Base-by-base conservation (phyloP, 1,140 invertebrate genomes). In the Aphelinus atriplicis region DNA sequence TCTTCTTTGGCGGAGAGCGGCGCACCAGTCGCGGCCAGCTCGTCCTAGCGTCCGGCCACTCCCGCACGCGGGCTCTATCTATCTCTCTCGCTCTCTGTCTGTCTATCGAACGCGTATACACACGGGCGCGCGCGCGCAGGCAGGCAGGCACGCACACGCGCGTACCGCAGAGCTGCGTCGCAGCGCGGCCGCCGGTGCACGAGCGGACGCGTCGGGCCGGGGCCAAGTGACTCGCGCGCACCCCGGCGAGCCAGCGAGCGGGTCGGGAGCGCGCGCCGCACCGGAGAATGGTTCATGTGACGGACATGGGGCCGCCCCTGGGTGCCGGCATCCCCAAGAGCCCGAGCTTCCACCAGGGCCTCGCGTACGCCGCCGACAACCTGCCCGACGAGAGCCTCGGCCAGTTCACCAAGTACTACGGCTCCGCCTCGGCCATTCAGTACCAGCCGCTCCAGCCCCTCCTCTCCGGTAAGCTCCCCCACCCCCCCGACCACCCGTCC, bases 321-420 rank as follows among this genome's bases (percentile, higher is more conserved):
- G 89, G 89, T 79, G 88, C 88, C 80, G 93, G 93, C 65, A 91
- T 95, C 81, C 94, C 94, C 66, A 95, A 95, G 85, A 95, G 93
- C 78, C 94, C 94, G 53, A 95, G 94, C 81, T 95, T 95, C 85
- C 94, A 95, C 83, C 94, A 93, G 84, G 93, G 93, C 50, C 88
- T 95, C 73, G 94, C 95, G 82, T 90, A 93, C 78, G 92, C 93
- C 79, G 93, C 93, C 58, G 82, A 79, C 10, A 48, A 10, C 0
- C 45, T 10, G 1, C 26, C 53, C 46, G 42, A 71, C 57, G 66
- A 45, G 6, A 45, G 9, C 6, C 26, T 7, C 9, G 26, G 4
- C 0, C 50, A 71, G 6, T 46, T 48, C 3, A 43, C 9, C 43
- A 71, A 66, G 5, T 71, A 50, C 47, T 66, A 47, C 26, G 73